Conservation (phyloP, 2,888 invertebrate species). For the Agrotis segetum region DNA sequence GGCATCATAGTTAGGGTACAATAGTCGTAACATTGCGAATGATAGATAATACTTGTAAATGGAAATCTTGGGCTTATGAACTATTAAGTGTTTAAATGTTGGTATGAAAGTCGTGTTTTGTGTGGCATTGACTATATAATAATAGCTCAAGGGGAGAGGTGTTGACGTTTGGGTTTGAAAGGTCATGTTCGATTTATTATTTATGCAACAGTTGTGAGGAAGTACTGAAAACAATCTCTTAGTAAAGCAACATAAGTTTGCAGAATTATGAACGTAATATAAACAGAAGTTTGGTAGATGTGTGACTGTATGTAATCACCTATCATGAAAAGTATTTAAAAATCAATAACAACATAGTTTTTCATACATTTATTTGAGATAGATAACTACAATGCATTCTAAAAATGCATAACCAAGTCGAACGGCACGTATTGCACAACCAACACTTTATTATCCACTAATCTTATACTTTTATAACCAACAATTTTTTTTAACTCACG, state of each 20-base stretch:
- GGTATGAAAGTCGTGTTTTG: constrained; percentile 47
- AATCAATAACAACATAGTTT: not conserved
- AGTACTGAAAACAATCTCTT: not conserved
- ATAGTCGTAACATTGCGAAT: constrained; percentile 63
- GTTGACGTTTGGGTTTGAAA: constrained; percentile 23
- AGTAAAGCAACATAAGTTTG: not conserved
- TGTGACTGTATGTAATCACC: no score
- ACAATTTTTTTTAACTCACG: no score
- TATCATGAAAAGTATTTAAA: no score
- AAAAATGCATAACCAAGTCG: no score
- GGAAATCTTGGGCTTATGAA: constrained; percentile 60
- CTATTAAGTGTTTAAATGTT: constrained; percentile 55
- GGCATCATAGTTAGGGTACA: constrained; percentile 75
- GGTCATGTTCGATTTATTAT: constrained; percentile 12
- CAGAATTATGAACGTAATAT: not conserved
- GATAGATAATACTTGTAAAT: constrained; percentile 68
- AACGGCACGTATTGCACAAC: no score
- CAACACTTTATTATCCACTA: no score
- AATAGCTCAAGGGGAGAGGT: constrained; percentile 6
- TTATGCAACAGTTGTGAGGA: constrained; percentile 26
- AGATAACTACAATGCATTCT: no score
- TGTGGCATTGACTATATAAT: constrained; percentile 11
- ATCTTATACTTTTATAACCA: no score
- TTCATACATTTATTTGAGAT: no score
- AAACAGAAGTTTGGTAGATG: no score